Base-by-base conservation (phyloP, 2,113 vertebrate species). In the Toxotes jaculatrix region DNA sequence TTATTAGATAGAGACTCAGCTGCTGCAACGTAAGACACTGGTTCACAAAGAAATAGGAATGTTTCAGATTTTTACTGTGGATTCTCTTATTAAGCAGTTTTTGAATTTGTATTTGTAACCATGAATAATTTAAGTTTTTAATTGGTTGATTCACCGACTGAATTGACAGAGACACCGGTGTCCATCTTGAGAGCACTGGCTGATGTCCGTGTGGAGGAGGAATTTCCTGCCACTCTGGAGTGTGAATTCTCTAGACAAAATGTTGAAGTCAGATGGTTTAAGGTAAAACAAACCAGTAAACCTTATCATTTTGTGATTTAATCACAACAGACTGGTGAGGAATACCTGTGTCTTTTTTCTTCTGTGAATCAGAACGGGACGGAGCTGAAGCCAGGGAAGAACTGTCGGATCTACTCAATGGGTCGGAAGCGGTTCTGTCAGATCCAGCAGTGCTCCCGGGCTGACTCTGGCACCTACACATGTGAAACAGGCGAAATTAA, bases 181-280 rank as follows among this genome's bases (percentile, higher is more conserved):
- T 94, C 95, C 0, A 93, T 98, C 86, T 80, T 97, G 79, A 96
- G 51, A 90, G 90, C 88, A 1, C 95, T 95, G 0, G 90, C 65
- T 21, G 96, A 98, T 67, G 67, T 96, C 19, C 94, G 95, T 1
- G 93, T 98, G 64, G 96, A 94, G 0, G 97, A 99, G 86, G 96
- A 94, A 0, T 93, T 95, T 16, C 87, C 94, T 0, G 95, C 94
- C 65, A 96, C 93, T 27, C 94, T 99, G 0, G 97, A 99, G 84
- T 98, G 97, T 0, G 96, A 99, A 92, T 93, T 99, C 87, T 99
- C 98, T 81, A 96, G 96, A 74, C 93, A 96, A 75, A 94, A 95
- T 0, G 92, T 93, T 1, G 95, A 97, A 4, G 95, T 97, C 88
- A 96, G 84, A 71, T 99, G 98, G 98, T 83, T 95, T 76, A 99